Evolutionary conservation across 2,113 vertebrate genomes (phyloP).

Genomic region (Malurus alboscapulatus): DNA sequence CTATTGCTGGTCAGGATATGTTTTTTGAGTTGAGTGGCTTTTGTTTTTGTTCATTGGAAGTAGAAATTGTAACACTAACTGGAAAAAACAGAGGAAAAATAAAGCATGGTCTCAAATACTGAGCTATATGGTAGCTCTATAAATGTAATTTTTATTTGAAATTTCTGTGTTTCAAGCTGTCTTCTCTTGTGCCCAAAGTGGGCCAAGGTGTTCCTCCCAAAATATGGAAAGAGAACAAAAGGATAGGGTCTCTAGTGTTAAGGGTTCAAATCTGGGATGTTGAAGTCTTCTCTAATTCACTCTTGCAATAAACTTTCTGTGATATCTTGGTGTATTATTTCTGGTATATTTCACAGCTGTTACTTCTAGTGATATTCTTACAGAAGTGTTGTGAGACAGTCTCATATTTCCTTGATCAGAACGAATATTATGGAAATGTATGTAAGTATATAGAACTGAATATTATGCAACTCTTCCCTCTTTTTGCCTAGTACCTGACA

Average conservation of each 20-base stretch:
- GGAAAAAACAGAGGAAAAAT: not conserved
- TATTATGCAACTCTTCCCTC: not conserved
- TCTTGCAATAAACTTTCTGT: not conserved
- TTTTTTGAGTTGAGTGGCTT: not conserved
- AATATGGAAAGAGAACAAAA: not conserved
- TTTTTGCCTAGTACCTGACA: not conserved
- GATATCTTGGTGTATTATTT: not conserved
- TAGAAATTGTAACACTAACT: not conserved
- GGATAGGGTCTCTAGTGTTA: not conserved
- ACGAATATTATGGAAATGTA: not conserved
- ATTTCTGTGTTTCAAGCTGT: not conserved
- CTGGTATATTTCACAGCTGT: not conserved
- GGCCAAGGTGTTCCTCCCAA: not conserved
- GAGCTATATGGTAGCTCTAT: not conserved
- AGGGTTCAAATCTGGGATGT: not conserved
- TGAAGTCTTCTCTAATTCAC: not conserved
- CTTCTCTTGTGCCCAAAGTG: not conserved
- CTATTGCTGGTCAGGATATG: not conserved
- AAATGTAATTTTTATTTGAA: not conserved
- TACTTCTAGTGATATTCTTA: not conserved
- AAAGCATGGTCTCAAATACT: not conserved
- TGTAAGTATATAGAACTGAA: not conserved
- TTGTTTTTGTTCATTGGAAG: not conserved
- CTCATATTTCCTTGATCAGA: not conserved
- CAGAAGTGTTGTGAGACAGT: not conserved